Conservation (phyloP, 2,797 vertebrate genomes). For the Neoniphon sammara region DNA sequence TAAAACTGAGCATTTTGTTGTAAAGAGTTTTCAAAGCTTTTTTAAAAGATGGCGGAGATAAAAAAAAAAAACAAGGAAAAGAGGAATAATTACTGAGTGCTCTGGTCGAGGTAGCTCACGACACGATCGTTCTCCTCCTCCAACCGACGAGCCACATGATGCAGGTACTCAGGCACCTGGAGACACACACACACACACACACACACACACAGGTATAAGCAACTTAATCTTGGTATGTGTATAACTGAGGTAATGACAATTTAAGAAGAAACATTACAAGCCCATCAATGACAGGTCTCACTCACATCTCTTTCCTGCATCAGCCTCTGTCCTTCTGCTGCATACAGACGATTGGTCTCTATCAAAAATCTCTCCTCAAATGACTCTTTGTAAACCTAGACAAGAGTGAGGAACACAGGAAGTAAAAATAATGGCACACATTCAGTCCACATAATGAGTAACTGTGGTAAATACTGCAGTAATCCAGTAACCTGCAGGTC, state of each 20-base stretch:
- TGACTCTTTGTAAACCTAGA: conserved; percentile 97
- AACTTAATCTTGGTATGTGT: background rate
- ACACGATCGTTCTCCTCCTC: conserved; percentile 99
- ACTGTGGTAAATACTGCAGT: background rate
- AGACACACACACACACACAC: conserved; percentile 41
- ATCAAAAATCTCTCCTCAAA: conserved; percentile 96
- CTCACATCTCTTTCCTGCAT: conserved; percentile 99
- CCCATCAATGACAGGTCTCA: conserved; percentile 2
- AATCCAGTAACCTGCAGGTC: conserved; percentile 91
- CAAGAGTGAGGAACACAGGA: conserved; percentile 9
- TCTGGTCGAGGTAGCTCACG: conserved; percentile 98
- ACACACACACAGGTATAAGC: conserved; percentile 9
- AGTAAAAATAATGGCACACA: background rate
- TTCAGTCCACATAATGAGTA: too few species aligned
- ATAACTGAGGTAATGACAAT: background rate
- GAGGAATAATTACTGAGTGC: conserved; percentile 88
- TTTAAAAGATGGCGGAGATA: background rate
- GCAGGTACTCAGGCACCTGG: conserved; percentile 98
- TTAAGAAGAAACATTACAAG: background rate
- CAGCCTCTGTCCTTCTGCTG: conserved; percentile 95
- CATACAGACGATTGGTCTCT: conserved; percentile 96
- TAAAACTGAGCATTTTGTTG: too few species aligned
- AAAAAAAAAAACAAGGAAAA: background rate
- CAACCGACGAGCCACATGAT: conserved; percentile 97
- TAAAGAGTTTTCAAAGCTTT: background rate